Conservation (phyloP, 2,113 vertebrate genomes). For the Cnemophilus loriae region DNA sequence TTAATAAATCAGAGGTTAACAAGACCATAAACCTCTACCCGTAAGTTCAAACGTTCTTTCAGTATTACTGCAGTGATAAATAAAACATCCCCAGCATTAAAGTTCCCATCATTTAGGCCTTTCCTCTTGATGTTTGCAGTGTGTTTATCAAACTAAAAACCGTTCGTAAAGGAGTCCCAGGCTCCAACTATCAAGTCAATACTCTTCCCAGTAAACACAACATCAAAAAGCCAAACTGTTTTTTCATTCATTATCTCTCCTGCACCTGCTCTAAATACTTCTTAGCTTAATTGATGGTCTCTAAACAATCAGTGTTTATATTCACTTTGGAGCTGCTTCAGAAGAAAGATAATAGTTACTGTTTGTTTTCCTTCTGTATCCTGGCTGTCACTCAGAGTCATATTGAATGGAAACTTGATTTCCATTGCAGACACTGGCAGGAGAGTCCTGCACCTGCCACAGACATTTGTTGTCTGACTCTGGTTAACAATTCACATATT, state of each 20-base stretch:
- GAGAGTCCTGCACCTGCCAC: neutral
- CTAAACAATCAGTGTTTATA: slow-evolving; percentile 22
- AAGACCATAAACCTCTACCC: neutral
- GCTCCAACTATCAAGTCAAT: neutral
- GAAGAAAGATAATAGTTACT: slow-evolving; percentile 9
- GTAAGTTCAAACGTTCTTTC: neutral
- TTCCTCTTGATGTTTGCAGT: neutral
- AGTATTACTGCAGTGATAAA: neutral
- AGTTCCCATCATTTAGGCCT: neutral
- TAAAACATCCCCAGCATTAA: neutral
- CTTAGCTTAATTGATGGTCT: slow-evolving; percentile 18
- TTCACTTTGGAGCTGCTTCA: slow-evolving; percentile 25
- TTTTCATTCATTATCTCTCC: slow-evolving; percentile 32
- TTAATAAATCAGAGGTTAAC: slow-evolving; percentile 13
- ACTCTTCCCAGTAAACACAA: neutral
- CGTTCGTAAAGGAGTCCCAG: neutral
- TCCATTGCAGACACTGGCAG: neutral
- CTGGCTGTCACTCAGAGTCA: neutral
- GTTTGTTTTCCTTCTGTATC: slow-evolving; percentile 10
- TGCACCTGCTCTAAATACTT: slow-evolving; percentile 25
- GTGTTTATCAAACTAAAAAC: neutral
- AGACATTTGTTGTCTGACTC: neutral
- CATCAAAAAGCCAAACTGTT: slow-evolving; percentile 26
- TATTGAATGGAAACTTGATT: neutral
- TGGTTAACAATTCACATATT: slow-evolving; percentile 5